These are phyloP conservation scores for Teleiodes luculella DNA, from an alignment of 2,888 invertebrate genomes.

Conservation along the genomic window DNA sequence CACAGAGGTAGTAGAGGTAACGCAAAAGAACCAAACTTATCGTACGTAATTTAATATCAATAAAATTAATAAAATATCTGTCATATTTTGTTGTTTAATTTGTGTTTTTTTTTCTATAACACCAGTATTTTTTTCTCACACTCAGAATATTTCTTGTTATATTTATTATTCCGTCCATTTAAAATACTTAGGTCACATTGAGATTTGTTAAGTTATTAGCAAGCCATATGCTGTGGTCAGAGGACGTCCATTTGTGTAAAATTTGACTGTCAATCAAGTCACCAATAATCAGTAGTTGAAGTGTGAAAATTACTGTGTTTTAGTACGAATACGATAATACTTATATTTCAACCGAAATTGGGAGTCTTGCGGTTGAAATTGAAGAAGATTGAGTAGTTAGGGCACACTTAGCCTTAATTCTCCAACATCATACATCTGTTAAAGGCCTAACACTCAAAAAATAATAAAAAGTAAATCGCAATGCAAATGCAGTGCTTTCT, in stretches of 20 bases:
- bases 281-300: not conserved
- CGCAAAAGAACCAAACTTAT: no score
- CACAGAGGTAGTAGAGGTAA: no score
- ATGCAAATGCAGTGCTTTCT: no score
- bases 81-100: no score
- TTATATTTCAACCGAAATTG: not conserved
- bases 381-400: not conserved
- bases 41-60: no score
- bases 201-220: not conserved
- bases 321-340: not conserved
- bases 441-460: not conserved
- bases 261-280: not conserved
- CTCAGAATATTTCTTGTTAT: no score
- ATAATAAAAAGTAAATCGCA: no score
- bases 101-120: no score
- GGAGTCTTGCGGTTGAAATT: not conserved
- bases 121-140: no score
- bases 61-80: no score
- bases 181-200: no score
- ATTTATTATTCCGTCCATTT: no score
- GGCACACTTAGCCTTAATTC: not conserved
- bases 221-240: not conserved
- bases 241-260: not conserved
- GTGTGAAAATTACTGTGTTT: not conserved
- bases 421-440: not conserved